Conservation (phyloP, 2,888 invertebrate species). For the Perithous albicinctus region DNA sequence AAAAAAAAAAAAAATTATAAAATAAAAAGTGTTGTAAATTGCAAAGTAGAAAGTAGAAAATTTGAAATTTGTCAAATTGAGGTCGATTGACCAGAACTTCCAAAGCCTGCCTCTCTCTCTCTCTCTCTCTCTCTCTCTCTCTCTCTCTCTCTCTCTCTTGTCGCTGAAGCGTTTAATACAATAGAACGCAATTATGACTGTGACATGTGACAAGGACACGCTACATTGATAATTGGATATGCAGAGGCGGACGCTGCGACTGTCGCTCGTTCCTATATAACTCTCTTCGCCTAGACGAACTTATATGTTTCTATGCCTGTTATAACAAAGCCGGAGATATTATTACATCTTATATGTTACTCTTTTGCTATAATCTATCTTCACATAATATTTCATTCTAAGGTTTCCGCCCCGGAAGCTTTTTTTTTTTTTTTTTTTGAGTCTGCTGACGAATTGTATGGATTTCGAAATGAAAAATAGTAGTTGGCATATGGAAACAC, state of each 20-base stretch:
- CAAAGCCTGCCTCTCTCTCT: too few species aligned
- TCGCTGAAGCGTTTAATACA: slow-evolving; percentile 21
- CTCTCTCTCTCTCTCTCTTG: too few species aligned
- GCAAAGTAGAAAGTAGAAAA: too few species aligned
- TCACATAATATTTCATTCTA: slow-evolving; percentile 4
- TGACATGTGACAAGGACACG: slow-evolving; percentile 64
- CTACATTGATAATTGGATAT: slow-evolving; percentile 65
- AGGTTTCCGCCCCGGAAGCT: slow-evolving; percentile 52
- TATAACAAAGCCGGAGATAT: slow-evolving; percentile 45
- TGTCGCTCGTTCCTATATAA: slow-evolving; percentile 49
- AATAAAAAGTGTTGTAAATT: too few species aligned
- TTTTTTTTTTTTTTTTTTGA: slow-evolving; percentile 26
- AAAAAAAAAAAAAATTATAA: too few species aligned
- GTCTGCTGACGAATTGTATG: slow-evolving; percentile 14
- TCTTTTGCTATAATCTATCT: slow-evolving; percentile 32
- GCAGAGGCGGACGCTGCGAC: slow-evolving; percentile 60
- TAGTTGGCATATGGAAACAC: too few species aligned
- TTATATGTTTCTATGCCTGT: neutral
- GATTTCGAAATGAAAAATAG: neutral
- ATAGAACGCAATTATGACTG: slow-evolving; percentile 60
- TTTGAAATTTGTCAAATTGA: too few species aligned
- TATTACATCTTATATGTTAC: slow-evolving; percentile 32
- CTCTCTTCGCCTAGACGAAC: slow-evolving; percentile 38
- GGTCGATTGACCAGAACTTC: too few species aligned
- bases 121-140: too few species aligned